Base-by-base conservation (phyloP, 2,888 invertebrate genomes). In the Hirtodrosophila alboralis region DNA sequence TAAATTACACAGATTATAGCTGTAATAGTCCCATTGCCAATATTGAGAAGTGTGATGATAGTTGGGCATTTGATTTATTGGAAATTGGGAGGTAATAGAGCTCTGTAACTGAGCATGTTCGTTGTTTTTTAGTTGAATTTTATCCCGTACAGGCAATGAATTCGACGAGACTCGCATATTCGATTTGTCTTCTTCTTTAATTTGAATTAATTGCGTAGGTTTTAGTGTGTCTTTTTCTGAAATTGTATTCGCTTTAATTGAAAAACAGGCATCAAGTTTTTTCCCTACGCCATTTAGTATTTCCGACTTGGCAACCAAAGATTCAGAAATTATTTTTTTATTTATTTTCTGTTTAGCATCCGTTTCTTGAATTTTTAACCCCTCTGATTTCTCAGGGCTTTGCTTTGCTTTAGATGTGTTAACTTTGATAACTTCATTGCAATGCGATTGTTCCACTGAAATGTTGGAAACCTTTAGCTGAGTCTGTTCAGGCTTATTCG, bases 41-140 rank as follows among this genome's bases (percentile, higher is more conserved):
- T 94, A 94, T 80, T 94, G 94, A 0, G 93, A 92, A 38, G 93
- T 86, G 80, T 93, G 93, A 80, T 93, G 93, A 79, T 94, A 94
- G 81, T 94, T 94, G 1, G 94, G 93, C 44, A 94, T 92, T 75
- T 94, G 93, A 89, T 94, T 94, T 89, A 92, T 92, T 1, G 93
- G 89, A 75, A 93, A 94, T 75, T 94, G 94, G 0, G 94, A 91
- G 0, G 93, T 90, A 59, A 92, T 85, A 2, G 90, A 59, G 43
- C 71, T 88, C 37, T 85, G 75, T 8, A 89, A 14, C 56, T 89
- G 86, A 0, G 89, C 61, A 62, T 88, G 88, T 1, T 86, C 87
- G 12, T 85, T 78, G 30, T 76, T 54, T 43, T 88, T 88, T 0
- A 79, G 38, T 30, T 77, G 89, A 10, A 84, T 56, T 36, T 87